Percentiles rank a stretch among this genome's conserved stretches.
phyloP scores from a whole-genome alignment of 1,140 invertebrate species.

The Myzus persicae region DNA sequence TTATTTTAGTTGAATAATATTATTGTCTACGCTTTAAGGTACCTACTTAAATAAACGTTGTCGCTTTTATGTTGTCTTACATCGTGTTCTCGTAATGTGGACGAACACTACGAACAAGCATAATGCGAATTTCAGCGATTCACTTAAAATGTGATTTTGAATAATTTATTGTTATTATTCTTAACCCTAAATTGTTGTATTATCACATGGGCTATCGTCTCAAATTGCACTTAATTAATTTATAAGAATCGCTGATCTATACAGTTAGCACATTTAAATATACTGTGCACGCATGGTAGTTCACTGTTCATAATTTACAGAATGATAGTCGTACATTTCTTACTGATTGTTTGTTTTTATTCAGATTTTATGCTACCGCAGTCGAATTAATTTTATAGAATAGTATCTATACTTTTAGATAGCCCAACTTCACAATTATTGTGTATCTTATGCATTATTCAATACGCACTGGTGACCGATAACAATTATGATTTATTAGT shows the following conservation, averaged over 20 bases:
- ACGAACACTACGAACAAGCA: no score
- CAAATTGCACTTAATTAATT: neutral
- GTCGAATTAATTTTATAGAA: neutral
- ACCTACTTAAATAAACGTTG: neutral
- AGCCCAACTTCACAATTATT: neutral
- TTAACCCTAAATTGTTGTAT: neutral
- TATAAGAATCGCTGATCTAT: neutral
- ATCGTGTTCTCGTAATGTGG: no score
- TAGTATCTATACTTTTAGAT: neutral
- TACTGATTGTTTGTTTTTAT: neutral
- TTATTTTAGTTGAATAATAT: constrained; percentile 3
- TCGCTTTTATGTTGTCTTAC: neutral
- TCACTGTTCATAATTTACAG: neutral
- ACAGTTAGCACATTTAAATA: neutral
- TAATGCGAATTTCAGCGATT: neutral
- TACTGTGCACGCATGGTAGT: neutral
- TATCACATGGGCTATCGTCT: neutral
- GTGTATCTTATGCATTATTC: neutral
- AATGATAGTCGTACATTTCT: neutral
- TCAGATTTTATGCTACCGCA: neutral
- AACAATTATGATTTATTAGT: constrained; percentile 13
- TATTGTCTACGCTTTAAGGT: neutral
- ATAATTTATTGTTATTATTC: neutral
- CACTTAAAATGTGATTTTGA: neutral
- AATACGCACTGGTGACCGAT: neutral